Evolutionary conservation across 2,888 invertebrate genomes (phyloP).

Genomic region (Zygaena filipendulae): DNA sequence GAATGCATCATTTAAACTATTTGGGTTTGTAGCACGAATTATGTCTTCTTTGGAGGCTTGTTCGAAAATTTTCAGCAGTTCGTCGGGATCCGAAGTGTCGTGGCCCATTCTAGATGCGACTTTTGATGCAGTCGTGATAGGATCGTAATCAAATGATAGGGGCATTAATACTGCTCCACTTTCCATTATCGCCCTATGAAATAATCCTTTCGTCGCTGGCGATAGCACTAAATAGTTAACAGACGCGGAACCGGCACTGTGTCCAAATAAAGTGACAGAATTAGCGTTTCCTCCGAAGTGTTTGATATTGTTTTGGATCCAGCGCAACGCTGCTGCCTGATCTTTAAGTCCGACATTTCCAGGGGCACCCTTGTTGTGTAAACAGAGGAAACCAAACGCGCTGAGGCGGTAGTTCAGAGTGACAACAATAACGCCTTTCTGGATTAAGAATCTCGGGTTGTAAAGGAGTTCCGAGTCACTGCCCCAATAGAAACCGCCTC

Average conservation of each 20-base stretch:
- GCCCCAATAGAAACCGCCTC: constrained; percentile 29
- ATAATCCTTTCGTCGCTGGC: constrained; percentile 25
- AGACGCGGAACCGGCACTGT: constrained; percentile 29
- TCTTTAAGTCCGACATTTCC: constrained; percentile 37
- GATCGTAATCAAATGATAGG: constrained; percentile 20
- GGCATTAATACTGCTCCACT: constrained; percentile 27
- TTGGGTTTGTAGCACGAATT: constrained; percentile 18
- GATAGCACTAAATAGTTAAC: constrained; percentile 25
- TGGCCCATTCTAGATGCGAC: constrained; percentile 23
- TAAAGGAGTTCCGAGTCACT: constrained; percentile 24
- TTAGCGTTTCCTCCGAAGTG: constrained; percentile 33
- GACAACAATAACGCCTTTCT: constrained; percentile 29
- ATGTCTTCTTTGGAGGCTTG: constrained; percentile 23
- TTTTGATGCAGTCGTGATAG: constrained; percentile 19
- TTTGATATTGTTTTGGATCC: constrained; percentile 32
- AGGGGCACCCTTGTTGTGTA: constrained; percentile 26
- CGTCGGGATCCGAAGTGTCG: constrained; percentile 20
- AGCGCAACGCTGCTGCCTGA: constrained; percentile 32
- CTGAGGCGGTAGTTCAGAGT: constrained; percentile 34
- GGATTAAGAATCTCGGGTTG: constrained; percentile 29
- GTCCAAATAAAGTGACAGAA: constrained; percentile 31
- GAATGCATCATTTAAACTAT: constrained; percentile 19
- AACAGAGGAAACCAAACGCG: constrained; percentile 32
- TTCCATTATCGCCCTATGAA: constrained; percentile 27
- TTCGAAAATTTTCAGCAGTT: constrained; percentile 23